Conservation (phyloP, 2,888 invertebrate genomes). For the Neoscelio sp. region DNA sequence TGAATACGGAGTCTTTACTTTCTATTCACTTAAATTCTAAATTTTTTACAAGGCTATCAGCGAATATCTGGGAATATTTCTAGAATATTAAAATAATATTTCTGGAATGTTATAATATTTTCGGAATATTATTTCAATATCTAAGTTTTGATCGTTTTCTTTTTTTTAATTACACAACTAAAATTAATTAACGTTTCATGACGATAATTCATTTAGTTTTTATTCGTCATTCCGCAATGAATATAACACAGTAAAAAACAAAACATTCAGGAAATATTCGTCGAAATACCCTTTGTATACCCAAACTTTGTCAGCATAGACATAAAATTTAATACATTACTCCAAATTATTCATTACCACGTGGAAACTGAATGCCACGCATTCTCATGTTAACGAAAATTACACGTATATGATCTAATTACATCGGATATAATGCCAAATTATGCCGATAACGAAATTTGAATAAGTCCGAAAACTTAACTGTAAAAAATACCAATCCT, state of each 20-base stretch:
- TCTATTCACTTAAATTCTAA: no score
- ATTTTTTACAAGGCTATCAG: no score
- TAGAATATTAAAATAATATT: no score
- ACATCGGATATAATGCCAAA: conserved; percentile 6
- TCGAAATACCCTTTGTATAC: conserved; percentile 19
- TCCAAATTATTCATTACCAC: conserved; percentile 12
- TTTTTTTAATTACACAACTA: no score
- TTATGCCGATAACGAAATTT: conserved; percentile 18
- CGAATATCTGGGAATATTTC: no score
- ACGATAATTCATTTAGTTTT: no score
- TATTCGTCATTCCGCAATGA: not conserved
- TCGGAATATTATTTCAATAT: no score
- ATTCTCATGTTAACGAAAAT: conserved; percentile 29
- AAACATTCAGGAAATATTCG: conserved; percentile 14
- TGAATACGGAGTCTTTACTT: no score
- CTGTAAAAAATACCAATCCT: conserved; percentile 30
- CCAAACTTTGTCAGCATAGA: conserved; percentile 4
- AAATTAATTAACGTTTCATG: no score
- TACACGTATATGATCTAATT: conserved; percentile 34
- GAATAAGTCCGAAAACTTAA: conserved; percentile 37
- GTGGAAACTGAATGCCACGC: conserved; percentile 24
- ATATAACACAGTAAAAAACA: conserved; percentile 3
- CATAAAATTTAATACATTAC: conserved; percentile 7
- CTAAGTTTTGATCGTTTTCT: no score
- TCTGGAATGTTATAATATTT: no score